These are phyloP conservation scores for Zosterops lateralis DNA, from an alignment of 2,113 vertebrate species.

Conservation along the genomic window DNA sequence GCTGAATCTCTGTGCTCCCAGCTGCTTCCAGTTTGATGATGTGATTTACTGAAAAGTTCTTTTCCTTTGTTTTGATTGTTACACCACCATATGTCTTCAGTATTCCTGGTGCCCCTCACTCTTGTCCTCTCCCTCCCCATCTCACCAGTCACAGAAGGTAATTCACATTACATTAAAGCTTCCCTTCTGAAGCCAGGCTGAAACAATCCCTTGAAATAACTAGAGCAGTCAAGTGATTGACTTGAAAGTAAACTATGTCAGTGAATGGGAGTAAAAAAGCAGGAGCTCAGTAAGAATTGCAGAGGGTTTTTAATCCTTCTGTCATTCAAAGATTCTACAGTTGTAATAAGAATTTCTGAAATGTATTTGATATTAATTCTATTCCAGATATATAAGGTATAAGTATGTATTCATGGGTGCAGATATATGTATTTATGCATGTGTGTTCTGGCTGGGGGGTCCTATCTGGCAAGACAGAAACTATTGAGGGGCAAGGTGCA, in stretches of 20 bases:
- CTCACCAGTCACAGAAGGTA: constrained; percentile 1
- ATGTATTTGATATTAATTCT: neutral
- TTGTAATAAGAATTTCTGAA: neutral
- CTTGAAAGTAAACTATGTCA: constrained; percentile 10
- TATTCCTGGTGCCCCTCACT: constrained; percentile 3
- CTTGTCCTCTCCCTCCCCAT: neutral
- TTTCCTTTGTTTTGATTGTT: constrained; percentile 13
- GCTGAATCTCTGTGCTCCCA: neutral
- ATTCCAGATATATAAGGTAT: neutral
- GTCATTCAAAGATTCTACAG: neutral
- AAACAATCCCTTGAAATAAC: constrained; percentile 45
- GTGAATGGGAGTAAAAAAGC: neutral
- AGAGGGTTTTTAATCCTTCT: neutral
- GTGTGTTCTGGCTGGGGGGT: neutral
- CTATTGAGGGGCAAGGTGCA: neutral
- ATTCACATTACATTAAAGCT: constrained; percentile 24
- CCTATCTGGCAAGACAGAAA: rapidly evolving
- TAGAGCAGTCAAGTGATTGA: constrained; percentile 1
- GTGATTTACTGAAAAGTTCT: neutral
- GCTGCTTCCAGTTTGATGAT: neutral
- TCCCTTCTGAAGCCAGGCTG: neutral
- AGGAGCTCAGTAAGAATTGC: neutral
- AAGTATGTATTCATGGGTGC: neutral
- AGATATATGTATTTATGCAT: neutral
- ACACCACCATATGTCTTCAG: constrained; percentile 14